Evolutionary conservation across 2,888 invertebrate species (phyloP), one percentile per base, ranked within the genome.

Genomic region (Auanema sp.): DNA sequence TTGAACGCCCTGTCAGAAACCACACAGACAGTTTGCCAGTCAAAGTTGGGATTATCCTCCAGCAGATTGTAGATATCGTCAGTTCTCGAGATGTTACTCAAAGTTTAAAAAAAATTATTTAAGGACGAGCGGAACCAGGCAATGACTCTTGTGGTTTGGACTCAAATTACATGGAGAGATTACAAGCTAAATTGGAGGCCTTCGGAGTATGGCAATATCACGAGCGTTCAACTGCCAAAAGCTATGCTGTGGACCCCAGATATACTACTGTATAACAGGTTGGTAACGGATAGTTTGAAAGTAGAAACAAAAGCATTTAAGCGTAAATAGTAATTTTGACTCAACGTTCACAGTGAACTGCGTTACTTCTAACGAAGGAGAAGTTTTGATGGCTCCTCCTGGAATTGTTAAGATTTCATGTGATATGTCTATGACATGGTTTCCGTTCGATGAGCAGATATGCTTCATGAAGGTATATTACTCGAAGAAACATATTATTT

Each of bases 251-350:
- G 97, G 98, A 95, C 93, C 87, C 97, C 98, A 75, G 97, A 98
- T 87, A 93, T 98, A 81, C 91, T 98, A 82, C 93, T 98, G 92
- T 98, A 97, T 88, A 98, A 98, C 89, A 97, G 96, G 94, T 93
- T 88, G 12, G 55, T 16, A 16, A 33, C 8, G 33, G 33, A 33
- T 33, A 33, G 8, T 33, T 53, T 23, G 23, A 51, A 3, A 16
- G 4, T 18, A 23, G 2, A 5, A n/a, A 16, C n/a, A 16, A 50
- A 50, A 3, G 50, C 16, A 16, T 12, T n/a, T 16, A 24, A 96
- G 96, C 88, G 97, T 97, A 84, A 96, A 97, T 87, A 96, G 97
- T 87, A 93, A 93, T 78, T 97, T 97, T 87, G 97, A 97, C 88
- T 93, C 95, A 83, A 95, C 95, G 83, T 97, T 92, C 87, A 94